Percentiles rank a stretch among this genome's conserved stretches.
Conservation (phyloP, 2,888 invertebrate species). For the Julus scandinavius region DNA sequence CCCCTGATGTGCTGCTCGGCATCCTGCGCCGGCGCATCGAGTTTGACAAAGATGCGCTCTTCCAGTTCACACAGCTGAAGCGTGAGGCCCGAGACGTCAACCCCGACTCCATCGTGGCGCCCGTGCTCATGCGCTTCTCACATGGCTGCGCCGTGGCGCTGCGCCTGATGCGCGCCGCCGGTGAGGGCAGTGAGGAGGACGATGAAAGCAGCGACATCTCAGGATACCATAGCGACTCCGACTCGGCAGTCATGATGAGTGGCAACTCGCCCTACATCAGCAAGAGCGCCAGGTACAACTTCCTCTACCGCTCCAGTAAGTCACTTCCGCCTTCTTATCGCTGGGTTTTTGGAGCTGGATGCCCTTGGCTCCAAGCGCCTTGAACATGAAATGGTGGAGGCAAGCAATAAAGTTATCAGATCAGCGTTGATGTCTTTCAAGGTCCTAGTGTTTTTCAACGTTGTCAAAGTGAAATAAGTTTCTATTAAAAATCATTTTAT, state of each 20-base stretch:
- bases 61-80: slow-evolving; percentile 73
- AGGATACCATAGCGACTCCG: slow-evolving; percentile 86
- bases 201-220: slow-evolving; percentile 75
- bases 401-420: too few relatives aligned
- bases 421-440: too few relatives aligned
- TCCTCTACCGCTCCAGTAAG: slow-evolving; percentile 68
- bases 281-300: slow-evolving; percentile 68
- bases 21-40: slow-evolving; percentile 82
- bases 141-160: slow-evolving; percentile 70
- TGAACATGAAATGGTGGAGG: too few relatives aligned
- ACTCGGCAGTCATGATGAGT: slow-evolving; percentile 69
- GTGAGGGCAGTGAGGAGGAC: slow-evolving; percentile 68
- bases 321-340: background rate
- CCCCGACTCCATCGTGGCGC: slow-evolving; percentile 73
- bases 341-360: too few relatives aligned
- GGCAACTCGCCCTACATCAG: slow-evolving; percentile 68
- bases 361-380: too few relatives aligned
- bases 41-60: slow-evolving; percentile 88
- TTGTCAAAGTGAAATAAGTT: too few relatives aligned
- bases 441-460: too few relatives aligned
- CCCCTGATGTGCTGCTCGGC: slow-evolving; percentile 78
- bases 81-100: slow-evolving; percentile 71
- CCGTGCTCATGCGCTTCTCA: slow-evolving; percentile 69
- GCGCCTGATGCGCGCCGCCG: slow-evolving; percentile 25
- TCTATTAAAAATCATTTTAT: background rate